phyloP scores from a whole-genome alignment of 2,888 invertebrate species.

The Thumatha senex region DNA sequence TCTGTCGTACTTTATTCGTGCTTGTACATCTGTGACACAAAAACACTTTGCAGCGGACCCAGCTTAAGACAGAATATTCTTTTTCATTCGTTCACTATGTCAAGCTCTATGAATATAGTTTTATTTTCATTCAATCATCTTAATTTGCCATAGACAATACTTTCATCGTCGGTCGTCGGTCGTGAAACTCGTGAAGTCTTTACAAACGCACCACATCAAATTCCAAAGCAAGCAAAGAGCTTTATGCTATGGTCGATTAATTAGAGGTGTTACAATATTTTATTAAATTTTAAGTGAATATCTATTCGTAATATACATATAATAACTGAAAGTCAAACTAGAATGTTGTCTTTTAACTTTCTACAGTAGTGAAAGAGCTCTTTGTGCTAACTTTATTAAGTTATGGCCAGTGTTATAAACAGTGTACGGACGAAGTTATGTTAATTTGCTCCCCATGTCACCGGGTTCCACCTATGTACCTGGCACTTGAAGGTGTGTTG shows the following conservation, averaged over 20 bases:
- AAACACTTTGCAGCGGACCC: no score
- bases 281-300: slow-evolving; percentile 45
- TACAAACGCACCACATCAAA: slow-evolving; percentile 23
- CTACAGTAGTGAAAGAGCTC: slow-evolving; percentile 40
- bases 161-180: slow-evolving; percentile 14
- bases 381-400: slow-evolving; percentile 47
- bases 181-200: no score
- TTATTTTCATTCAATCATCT: slow-evolving; percentile 24
- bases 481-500: slow-evolving; percentile 72
- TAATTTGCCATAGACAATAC: slow-evolving; percentile 20
- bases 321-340: slow-evolving; percentile 59
- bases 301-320: slow-evolving; percentile 34
- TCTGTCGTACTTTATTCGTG: no score
- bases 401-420: slow-evolving; percentile 65
- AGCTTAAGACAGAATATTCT: no score
- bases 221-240: slow-evolving; percentile 27
- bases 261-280: slow-evolving; percentile 51
- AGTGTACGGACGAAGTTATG: slow-evolving; percentile 76
- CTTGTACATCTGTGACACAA: no score
- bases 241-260: slow-evolving; percentile 60
- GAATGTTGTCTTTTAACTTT: slow-evolving; percentile 47
- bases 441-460: slow-evolving; percentile 73
- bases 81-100: slow-evolving; percentile 8
- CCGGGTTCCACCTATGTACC: slow-evolving; percentile 78
- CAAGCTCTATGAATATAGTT: slow-evolving; percentile 29